These are phyloP conservation scores for Gallinago paraguaiae DNA, from an alignment of 2,113 vertebrate genomes.

Conservation along the genomic window DNA sequence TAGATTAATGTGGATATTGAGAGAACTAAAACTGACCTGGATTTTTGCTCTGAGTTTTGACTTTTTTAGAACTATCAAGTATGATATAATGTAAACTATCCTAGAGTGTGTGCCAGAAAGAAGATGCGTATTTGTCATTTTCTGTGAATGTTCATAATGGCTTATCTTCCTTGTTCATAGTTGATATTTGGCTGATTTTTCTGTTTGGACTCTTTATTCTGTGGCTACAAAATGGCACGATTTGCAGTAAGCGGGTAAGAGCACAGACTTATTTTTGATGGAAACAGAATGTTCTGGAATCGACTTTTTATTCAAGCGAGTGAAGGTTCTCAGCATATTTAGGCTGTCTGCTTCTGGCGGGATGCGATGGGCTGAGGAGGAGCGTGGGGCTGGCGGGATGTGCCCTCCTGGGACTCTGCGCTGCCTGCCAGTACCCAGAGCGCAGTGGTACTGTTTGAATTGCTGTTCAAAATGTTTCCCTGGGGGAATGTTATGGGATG, in stretches of 20 bases:
- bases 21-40: neutral
- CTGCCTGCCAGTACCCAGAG: neutral
- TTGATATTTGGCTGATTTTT: neutral
- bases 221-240: neutral
- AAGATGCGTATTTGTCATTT: neutral
- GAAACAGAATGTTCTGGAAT: neutral
- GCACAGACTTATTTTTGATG: neutral
- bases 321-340: neutral
- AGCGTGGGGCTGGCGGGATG: neutral
- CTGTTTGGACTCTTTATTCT: neutral
- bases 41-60: neutral
- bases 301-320: accelerated
- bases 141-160: neutral
- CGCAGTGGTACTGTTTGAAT: neutral
- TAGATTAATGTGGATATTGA: neutral
- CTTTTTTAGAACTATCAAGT: neutral
- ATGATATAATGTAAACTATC: neutral
- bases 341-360: neutral
- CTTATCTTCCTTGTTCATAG: neutral
- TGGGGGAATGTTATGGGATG: neutral
- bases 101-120: neutral
- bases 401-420: neutral
- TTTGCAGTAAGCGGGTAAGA: neutral
- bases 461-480: neutral
- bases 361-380: neutral